A percentile compares a stretch with the other conserved stretches of the same genome.
phyloP scores from a whole-genome alignment of 2,888 invertebrate genomes.

The Leptopilina syphax region DNA sequence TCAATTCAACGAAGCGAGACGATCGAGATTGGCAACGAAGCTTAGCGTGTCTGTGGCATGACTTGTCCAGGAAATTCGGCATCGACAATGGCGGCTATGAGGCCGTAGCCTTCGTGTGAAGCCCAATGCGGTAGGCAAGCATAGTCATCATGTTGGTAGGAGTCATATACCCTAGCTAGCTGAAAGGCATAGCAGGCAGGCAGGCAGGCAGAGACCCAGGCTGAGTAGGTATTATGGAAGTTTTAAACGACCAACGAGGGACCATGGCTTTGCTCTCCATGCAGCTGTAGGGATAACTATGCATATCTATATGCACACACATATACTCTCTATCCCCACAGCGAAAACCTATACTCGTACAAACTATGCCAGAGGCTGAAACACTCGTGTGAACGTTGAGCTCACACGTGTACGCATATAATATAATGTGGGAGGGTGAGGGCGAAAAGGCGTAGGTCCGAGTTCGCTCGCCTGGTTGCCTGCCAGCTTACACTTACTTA shows the following conservation, averaged over 20 bases:
- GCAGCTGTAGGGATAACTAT: conserved; percentile 27
- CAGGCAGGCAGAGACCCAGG: conserved; percentile 35
- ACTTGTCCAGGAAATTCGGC: conserved; percentile 40
- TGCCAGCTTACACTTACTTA: conserved; percentile 39
- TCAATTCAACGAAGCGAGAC: conserved; percentile 26
- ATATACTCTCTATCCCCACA: background rate
- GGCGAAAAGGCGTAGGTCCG: conserved; percentile 41
- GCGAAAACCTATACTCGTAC: background rate
- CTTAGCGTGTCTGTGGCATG: conserved; percentile 19
- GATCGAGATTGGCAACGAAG: conserved; percentile 31
- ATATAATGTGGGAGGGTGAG: conserved; percentile 37
- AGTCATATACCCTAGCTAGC: conserved; percentile 33
- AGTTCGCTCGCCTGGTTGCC: conserved; percentile 39
- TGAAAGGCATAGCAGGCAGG: conserved; percentile 16
- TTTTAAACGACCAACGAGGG: conserved; percentile 31
- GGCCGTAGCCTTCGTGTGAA: conserved; percentile 37
- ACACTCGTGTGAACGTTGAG: conserved; percentile 26
- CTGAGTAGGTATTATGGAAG: conserved; percentile 24
- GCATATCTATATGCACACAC: conserved; percentile 12
- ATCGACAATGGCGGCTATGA: conserved; percentile 40
- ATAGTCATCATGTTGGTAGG: conserved; percentile 13
- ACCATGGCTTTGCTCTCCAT: conserved; percentile 30
- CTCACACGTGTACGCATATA: conserved; percentile 25
- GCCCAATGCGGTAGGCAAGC: conserved; percentile 16
- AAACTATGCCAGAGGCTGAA: conserved; percentile 14